Conservation (phyloP, 2,797 vertebrate genomes). For the Hoplostethus mediterraneus region DNA sequence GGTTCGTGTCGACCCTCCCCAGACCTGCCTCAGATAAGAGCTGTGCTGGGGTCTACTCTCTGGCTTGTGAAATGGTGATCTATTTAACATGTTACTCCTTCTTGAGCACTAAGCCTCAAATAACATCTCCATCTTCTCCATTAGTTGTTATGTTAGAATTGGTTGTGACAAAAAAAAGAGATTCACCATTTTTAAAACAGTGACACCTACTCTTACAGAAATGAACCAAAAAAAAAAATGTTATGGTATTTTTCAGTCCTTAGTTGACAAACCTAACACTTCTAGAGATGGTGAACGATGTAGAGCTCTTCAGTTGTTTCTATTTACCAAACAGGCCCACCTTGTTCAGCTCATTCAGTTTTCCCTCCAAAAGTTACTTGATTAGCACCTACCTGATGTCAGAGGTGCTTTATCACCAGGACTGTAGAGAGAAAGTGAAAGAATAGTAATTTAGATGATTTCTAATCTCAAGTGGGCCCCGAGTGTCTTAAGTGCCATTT, state of each 20-base stretch:
- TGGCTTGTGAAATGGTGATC: conserved; percentile 87
- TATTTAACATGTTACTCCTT: not conserved
- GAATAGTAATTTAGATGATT: not conserved
- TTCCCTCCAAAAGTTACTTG: not conserved
- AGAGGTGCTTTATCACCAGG: too few relatives aligned
- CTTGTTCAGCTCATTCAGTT: not conserved
- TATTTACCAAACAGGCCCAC: not conserved
- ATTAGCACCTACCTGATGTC: not conserved
- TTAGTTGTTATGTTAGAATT: too few relatives aligned
- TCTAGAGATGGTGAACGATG: too few relatives aligned
- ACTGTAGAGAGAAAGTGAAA: too few relatives aligned
- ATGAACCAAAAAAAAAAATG: too few relatives aligned
- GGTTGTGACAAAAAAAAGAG: too few relatives aligned
- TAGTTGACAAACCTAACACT: too few relatives aligned
- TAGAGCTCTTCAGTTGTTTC: not conserved
- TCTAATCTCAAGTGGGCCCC: not conserved
- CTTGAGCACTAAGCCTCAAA: not conserved
- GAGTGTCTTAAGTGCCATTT: not conserved
- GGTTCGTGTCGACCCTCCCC: conserved; percentile 81
- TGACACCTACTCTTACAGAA: too few relatives aligned
- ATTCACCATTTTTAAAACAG: too few relatives aligned
- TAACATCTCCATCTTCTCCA: too few relatives aligned
- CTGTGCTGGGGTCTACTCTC: conserved; percentile 83
- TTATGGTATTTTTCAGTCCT: too few relatives aligned
- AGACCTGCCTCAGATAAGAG: conserved; percentile 50